These are phyloP conservation scores for Drosophila busckii DNA, from an alignment of 1,140 invertebrate species.

Conservation along the genomic window DNA sequence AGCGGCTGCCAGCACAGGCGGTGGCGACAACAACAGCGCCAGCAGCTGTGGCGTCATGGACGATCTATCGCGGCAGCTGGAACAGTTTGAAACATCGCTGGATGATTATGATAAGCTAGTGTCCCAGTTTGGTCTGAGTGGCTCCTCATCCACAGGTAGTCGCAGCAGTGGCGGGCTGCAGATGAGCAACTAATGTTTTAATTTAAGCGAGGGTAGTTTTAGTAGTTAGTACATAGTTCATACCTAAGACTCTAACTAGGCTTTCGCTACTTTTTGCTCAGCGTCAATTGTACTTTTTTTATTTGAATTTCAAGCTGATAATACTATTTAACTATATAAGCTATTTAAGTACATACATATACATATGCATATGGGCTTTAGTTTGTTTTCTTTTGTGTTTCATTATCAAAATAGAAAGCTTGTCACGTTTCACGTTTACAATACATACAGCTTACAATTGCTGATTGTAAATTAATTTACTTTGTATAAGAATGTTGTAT, in stretches of 20 bases:
- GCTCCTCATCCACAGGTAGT: conserved; percentile 69
- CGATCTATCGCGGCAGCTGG: conserved; percentile 86
- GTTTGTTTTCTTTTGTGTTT: no score
- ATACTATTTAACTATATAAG: conserved; percentile 4
- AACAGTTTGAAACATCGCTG: conserved; percentile 86
- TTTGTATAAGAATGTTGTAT: no score
- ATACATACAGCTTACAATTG: conserved; percentile 20
- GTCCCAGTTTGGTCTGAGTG: conserved; percentile 82
- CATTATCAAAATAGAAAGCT: conserved; percentile 27
- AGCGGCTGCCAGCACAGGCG: conserved; percentile 79
- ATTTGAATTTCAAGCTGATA: conserved; percentile 12
- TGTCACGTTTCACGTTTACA: conserved; percentile 37
- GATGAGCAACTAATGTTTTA: conserved; percentile 63
- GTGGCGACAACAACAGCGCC: conserved; percentile 19
- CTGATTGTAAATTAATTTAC: no score
- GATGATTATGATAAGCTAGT: conserved; percentile 87
- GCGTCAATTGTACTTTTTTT: background rate
- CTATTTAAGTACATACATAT: background rate
- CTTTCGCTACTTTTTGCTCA: background rate
- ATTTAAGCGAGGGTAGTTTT: conserved; percentile 2
- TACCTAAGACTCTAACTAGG: background rate
- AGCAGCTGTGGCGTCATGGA: conserved; percentile 80
- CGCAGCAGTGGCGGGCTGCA: conserved; percentile 70
- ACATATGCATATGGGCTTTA: conserved; percentile 21
- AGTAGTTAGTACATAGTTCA: conserved; percentile 2